These are phyloP conservation scores for Druceiella hillmani DNA, from an alignment of 2,888 invertebrate genomes.

Conservation along the genomic window DNA sequence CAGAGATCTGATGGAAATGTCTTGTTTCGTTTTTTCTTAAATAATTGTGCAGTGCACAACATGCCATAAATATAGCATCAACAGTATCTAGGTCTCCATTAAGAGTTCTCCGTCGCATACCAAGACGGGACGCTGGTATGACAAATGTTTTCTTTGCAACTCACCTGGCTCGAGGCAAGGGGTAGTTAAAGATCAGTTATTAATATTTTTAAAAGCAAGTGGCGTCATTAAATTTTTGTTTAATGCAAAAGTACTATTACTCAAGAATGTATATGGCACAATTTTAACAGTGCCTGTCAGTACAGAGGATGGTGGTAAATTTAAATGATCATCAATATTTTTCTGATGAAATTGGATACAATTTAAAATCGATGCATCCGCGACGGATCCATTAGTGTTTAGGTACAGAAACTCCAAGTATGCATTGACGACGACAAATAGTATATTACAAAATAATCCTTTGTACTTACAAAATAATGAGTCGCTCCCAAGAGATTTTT, in stretches of 20 bases:
- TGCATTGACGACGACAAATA: too few species aligned
- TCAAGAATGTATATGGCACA: constrained; percentile 18
- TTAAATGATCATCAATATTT: too few species aligned
- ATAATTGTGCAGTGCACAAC: constrained; percentile 20
- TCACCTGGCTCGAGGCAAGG: too few species aligned
- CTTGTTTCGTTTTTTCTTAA: constrained; percentile 14
- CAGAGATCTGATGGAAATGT: constrained; percentile 6
- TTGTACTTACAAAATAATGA: constrained; percentile 24
- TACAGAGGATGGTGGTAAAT: too few species aligned
- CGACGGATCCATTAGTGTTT: too few species aligned
- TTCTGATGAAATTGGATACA: too few species aligned
- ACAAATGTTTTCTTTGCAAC: constrained; percentile 5
- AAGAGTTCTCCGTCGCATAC: too few species aligned
- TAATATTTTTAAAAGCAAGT: constrained; percentile 7
- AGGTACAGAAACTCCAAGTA: too few species aligned
- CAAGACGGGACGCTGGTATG: too few species aligned
- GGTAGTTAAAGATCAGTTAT: background rate
- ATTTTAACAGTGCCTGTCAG: too few species aligned
- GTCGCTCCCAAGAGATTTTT: constrained; percentile 19
- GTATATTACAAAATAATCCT: constrained; percentile 20
- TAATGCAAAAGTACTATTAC: constrained; percentile 17
- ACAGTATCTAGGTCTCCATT: too few species aligned
- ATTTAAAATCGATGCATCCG: too few species aligned
- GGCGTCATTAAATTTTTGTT: constrained; percentile 16
- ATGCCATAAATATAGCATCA: constrained; percentile 13